Conservation (phyloP, 37 sponge, comb jelly and placozoan genomes). For the Lycopodina hypogea region DNA sequence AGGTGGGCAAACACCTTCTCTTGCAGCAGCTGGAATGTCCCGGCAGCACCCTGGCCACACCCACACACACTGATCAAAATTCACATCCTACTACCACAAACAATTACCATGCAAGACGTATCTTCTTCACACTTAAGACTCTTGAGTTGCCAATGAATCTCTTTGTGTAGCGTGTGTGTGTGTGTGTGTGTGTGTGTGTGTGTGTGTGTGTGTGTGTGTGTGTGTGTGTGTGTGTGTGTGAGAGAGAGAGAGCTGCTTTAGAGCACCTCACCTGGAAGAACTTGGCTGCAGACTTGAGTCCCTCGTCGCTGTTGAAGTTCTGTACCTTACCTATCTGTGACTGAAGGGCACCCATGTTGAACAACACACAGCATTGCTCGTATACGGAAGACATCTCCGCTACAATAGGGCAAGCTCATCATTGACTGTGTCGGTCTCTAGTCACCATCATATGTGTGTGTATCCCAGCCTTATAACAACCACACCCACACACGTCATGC, state of each 20-base stretch:
- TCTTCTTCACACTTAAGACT: not conserved
- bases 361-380: slow-evolving; percentile 89
- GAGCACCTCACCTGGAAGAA: slow-evolving; percentile 85
- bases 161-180: too few species aligned
- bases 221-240: too few species aligned
- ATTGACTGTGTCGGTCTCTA: not conserved
- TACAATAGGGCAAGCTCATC: too few species aligned
- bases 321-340: slow-evolving; percentile 87
- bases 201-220: too few species aligned
- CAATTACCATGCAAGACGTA: not conserved
- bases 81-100: not conserved
- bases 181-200: too few species aligned
- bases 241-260: too few species aligned
- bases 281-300: slow-evolving; percentile 84
- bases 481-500: slow-evolving; percentile 11
- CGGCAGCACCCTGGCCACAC: slow-evolving; percentile 79
- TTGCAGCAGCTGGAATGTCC: slow-evolving; percentile 78
- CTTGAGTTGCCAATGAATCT: not conserved
- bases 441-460: too few species aligned
- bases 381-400: slow-evolving; percentile 71
- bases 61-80: not conserved
- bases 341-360: slow-evolving; percentile 89
- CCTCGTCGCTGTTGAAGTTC: slow-evolving; percentile 91
- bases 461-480: not conserved
- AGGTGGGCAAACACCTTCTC: slow-evolving; percentile 85